Conservation (phyloP, 2,797 vertebrate species). For the Knipowitschia caucasica region DNA sequence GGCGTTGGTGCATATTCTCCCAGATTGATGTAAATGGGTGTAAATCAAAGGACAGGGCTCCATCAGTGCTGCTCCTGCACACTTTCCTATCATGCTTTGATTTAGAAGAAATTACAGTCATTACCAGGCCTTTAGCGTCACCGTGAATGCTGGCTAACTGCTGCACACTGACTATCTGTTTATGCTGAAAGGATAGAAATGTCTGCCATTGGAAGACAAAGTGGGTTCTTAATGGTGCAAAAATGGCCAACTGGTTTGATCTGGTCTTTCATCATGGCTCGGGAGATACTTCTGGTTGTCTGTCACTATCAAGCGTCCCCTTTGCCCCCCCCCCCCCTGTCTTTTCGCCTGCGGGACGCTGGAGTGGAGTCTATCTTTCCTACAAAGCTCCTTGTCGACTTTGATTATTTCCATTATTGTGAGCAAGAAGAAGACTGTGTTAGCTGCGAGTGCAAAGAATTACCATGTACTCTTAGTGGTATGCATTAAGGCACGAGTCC, state of each 20-base stretch:
- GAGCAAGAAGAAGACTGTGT: conserved; percentile 68
- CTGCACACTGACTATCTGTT: conserved; percentile 36
- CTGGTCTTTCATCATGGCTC: conserved; percentile 27
- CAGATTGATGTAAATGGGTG: conserved; percentile 26
- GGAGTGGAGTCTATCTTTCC: conserved; percentile 53
- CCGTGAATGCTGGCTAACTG: conserved; percentile 28
- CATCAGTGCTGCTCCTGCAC: conserved; percentile 29
- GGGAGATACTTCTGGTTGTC: conserved; percentile 3
- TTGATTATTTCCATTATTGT: conserved; percentile 75
- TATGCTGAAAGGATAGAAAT: conserved; percentile 26
- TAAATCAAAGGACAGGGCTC: conserved; percentile 37
- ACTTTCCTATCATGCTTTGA: conserved; percentile 18
- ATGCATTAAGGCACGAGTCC: conserved; percentile 47
- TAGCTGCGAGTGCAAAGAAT: conserved; percentile 31
- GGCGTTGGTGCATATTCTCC: not conserved
- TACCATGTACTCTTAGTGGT: conserved; percentile 2
- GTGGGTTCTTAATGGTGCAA: conserved; percentile 11
- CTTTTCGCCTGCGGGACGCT: conserved; percentile 43
- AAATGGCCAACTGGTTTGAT: conserved; percentile 29
- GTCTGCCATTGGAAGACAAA: conserved; percentile 17
- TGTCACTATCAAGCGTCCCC: conserved; percentile 35
- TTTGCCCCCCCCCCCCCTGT: conserved; percentile 15
- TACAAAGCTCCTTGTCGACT: conserved; percentile 72
- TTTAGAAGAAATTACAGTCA: conserved; percentile 42
- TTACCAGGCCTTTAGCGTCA: conserved; percentile 31